These are phyloP conservation scores for Vombatus ursinus DNA, from an alignment of 2,113 vertebrate genomes.

Conservation along the genomic window DNA sequence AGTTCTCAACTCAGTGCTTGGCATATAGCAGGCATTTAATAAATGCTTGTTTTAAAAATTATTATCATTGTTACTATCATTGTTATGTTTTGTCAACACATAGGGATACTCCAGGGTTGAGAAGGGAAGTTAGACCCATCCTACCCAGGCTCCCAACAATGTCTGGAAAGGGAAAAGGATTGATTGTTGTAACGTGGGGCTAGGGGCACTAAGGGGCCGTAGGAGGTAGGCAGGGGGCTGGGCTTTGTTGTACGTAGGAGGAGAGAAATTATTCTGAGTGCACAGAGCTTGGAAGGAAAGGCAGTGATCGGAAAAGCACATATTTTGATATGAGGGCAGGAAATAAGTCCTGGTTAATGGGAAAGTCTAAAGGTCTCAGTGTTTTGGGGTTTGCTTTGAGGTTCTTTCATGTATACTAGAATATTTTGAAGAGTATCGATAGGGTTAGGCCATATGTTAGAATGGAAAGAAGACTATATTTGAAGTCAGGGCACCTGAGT, in stretches of 20 bases:
- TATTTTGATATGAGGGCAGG: not conserved
- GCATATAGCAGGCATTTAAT: not conserved
- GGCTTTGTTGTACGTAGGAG: not conserved
- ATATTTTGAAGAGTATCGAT: not conserved
- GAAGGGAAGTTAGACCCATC: not conserved
- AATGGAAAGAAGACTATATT: not conserved
- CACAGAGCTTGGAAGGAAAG: not conserved
- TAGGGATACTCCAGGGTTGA: not conserved
- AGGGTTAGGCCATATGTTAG: not conserved
- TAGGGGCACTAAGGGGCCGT: not conserved
- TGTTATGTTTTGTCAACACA: not conserved
- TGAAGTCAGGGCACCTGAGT: not conserved
- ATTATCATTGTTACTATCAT: not conserved
- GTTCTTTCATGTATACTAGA: not conserved
- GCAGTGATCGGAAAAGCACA: not conserved
- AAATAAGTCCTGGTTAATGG: not conserved
- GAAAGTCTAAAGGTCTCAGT: not conserved
- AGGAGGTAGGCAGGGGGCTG: not conserved
- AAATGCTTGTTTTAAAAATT: not conserved
- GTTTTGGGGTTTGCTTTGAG: not conserved
- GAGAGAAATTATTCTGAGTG: not conserved
- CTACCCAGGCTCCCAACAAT: not conserved
- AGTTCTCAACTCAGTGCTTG: not conserved
- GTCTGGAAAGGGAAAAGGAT: not conserved
- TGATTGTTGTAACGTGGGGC: not conserved